phyloP scores from a whole-genome alignment of 2,888 invertebrate genomes.

The Caenorhabditis doughertyi region DNA sequence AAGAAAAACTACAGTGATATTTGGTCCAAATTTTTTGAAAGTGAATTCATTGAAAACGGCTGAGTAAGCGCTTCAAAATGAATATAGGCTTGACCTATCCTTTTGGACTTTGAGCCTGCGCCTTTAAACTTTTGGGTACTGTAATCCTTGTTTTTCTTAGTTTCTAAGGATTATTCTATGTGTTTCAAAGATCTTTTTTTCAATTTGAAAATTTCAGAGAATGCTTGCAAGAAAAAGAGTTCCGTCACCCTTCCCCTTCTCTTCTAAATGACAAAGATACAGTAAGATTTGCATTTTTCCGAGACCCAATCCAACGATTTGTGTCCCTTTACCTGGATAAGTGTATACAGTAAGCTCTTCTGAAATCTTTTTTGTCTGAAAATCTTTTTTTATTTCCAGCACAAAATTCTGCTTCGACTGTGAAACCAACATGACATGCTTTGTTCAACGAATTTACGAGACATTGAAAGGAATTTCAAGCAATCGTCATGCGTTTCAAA shows the following conservation, averaged over 20 bases:
- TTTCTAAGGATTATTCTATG: too few species aligned
- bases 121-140: too few species aligned
- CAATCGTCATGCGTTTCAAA: neutral
- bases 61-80: too few species aligned
- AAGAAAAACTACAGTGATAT: too few species aligned
- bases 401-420: slow-evolving; percentile 28
- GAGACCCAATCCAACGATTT: slow-evolving; percentile 47
- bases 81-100: too few species aligned
- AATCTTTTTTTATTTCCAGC: neutral
- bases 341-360: slow-evolving; percentile 20
- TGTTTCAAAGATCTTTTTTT: too few species aligned
- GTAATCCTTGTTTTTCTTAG: too few species aligned
- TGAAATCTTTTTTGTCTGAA: too few species aligned
- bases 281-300: slow-evolving; percentile 32
- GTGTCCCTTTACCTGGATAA: slow-evolving; percentile 39
- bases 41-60: too few species aligned
- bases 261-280: neutral
- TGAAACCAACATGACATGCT: slow-evolving; percentile 26
- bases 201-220: slow-evolving; percentile 20
- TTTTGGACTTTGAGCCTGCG: too few species aligned
- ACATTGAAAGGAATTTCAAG: neutral
- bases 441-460: slow-evolving; percentile 23
- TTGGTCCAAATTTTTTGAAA: too few species aligned
- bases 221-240: neutral
- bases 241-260: neutral